Evolutionary conservation across 2,888 invertebrate genomes (phyloP).

Genomic region (Yponomeuta plumbellus): DNA sequence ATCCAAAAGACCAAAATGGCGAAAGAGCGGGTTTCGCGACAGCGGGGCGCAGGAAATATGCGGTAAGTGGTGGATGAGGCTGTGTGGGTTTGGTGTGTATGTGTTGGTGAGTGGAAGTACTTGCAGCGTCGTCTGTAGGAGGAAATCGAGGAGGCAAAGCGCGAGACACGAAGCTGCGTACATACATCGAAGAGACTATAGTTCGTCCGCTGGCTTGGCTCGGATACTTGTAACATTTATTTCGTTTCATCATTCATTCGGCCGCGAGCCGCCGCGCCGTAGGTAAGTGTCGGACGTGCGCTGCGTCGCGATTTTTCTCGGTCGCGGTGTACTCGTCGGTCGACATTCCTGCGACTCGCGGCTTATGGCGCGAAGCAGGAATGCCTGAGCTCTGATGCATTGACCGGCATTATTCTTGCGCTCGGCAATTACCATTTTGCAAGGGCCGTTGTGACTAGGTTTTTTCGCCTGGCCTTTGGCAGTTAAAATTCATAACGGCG

Average conservation of each 20-base stretch:
- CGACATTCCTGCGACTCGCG: conserved; percentile 61
- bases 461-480: conserved; percentile 2
- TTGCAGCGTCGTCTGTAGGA: conserved; percentile 37
- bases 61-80: conserved; percentile 16
- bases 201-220: neutral
- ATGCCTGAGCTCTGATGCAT: conserved; percentile 67
- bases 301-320: conserved; percentile 42
- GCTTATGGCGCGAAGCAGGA: conserved; percentile 69
- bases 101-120: conserved; percentile 47
- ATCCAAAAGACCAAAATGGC: conserved; percentile 10
- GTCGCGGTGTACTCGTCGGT: conserved; percentile 53
- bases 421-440: conserved; percentile 33
- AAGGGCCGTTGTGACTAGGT: conserved; percentile 23
- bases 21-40: conserved; percentile 26
- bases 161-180: conserved; percentile 6
- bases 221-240: too few relatives aligned
- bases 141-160: conserved; percentile 36
- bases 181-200: neutral
- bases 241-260: conserved; percentile 36
- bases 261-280: conserved; percentile 36
- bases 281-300: conserved; percentile 24
- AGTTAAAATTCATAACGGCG: too few relatives aligned
- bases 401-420: conserved; percentile 47
- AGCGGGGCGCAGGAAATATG: conserved; percentile 51
- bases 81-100: conserved; percentile 27